Evolutionary conservation across 2,113 vertebrate genomes (phyloP).

Genomic region (Trochalopteron elliotii): DNA sequence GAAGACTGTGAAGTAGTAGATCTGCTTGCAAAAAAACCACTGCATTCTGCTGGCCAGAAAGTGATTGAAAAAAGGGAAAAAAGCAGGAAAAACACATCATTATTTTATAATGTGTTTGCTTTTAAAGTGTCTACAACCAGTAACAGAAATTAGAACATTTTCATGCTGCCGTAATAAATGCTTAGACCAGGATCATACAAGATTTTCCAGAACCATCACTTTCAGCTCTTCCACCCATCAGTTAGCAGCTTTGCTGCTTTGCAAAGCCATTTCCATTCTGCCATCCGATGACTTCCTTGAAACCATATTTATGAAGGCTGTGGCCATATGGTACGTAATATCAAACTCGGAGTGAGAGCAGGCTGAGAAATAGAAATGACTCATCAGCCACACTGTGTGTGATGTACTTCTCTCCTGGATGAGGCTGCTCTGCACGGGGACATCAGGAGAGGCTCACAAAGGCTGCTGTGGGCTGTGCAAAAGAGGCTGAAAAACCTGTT

Average conservation of each 20-base stretch:
- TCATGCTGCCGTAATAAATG: background rate
- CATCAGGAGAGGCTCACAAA: background rate
- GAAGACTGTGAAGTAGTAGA: background rate
- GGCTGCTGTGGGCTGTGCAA: background rate
- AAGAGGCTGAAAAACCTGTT: background rate
- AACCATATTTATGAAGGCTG: background rate
- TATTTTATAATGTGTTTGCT: background rate
- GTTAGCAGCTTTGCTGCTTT: background rate
- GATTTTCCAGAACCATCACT: background rate
- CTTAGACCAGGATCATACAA: background rate
- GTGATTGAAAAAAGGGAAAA: background rate
- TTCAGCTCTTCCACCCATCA: background rate
- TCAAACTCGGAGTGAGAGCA: background rate
- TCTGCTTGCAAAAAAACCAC: background rate
- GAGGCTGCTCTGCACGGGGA: background rate
- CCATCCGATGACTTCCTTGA: background rate
- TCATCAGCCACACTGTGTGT: background rate
- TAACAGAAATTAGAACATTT: background rate
- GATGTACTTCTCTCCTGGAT: background rate
- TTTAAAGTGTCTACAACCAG: background rate
- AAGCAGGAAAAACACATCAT: background rate
- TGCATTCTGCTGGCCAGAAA: background rate
- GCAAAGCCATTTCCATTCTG: background rate
- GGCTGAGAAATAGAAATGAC: background rate
- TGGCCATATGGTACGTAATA: background rate